A percentile compares a stretch with the other conserved stretches of the same genome.
Evolutionary conservation across 2,888 invertebrate species (phyloP).

Genomic region (Macrosoma leucophasiata): DNA sequence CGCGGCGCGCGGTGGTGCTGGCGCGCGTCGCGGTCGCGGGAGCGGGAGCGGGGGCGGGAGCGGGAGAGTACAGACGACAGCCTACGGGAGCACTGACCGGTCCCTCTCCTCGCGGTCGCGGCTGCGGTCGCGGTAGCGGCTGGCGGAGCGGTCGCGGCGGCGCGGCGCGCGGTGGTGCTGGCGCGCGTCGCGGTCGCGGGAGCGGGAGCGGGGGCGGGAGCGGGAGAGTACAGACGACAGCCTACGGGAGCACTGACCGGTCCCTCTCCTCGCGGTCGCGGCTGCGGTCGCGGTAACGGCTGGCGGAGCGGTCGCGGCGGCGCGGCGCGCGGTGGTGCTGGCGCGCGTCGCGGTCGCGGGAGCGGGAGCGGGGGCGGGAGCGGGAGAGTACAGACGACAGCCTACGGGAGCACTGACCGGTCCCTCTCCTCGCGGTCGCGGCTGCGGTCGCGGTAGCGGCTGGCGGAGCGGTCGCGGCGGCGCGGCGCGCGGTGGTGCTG

Average conservation of each 20-base stretch:
- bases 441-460: constrained; percentile 58
- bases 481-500: constrained; percentile 58
- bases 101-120: constrained; percentile 65
- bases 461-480: constrained; percentile 57
- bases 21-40: constrained; percentile 57
- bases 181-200: constrained; percentile 57
- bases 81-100: too few species aligned
- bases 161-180: constrained; percentile 58
- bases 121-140: constrained; percentile 58
- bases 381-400: too few species aligned
- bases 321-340: constrained; percentile 58
- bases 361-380: constrained; percentile 62
- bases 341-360: constrained; percentile 57
- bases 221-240: too few species aligned
- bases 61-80: too few species aligned
- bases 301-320: constrained; percentile 57
- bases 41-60: constrained; percentile 62
- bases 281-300: constrained; percentile 58
- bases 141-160: constrained; percentile 57
- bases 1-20: constrained; percentile 58
- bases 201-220: constrained; percentile 62
- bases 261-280: constrained; percentile 65
- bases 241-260: too few species aligned
- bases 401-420: too few species aligned
- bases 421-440: constrained; percentile 65